phyloP scores from a whole-genome alignment of 2,113 vertebrate genomes.

The Eudyptes chrysolophus region DNA sequence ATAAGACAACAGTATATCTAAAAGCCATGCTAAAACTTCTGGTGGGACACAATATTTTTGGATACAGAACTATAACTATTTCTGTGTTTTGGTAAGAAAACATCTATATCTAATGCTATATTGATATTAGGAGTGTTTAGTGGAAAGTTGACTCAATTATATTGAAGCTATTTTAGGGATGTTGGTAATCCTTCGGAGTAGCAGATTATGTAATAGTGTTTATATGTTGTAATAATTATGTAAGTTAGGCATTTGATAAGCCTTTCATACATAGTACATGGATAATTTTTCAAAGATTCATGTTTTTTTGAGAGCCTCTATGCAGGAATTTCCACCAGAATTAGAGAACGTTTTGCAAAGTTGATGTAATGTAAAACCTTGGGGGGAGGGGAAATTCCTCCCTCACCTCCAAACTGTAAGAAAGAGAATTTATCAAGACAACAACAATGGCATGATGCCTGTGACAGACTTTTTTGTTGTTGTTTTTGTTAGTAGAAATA shows the following conservation, averaged over 20 bases:
- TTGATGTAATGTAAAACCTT: not conserved
- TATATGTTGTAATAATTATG: too few relatives aligned
- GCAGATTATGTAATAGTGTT: not conserved
- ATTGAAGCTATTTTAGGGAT: not conserved
- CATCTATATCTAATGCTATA: not conserved
- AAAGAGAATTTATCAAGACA: not conserved
- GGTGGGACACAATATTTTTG: not conserved
- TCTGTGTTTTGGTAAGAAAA: not conserved
- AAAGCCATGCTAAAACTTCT: not conserved
- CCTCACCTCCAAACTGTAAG: not conserved
- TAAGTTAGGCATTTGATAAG: not conserved
- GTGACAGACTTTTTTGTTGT: not conserved
- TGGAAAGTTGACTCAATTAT: not conserved
- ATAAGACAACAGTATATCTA: not conserved
- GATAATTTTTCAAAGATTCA: not conserved
- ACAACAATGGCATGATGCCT: not conserved
- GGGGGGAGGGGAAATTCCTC: too few relatives aligned
- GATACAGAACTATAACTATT: not conserved
- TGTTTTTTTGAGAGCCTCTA: not conserved
- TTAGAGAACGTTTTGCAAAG: not conserved
- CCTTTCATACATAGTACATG: not conserved
- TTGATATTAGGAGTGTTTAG: not conserved
- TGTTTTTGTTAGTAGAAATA: not conserved
- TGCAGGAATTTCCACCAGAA: not conserved
- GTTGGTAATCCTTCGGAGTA: not conserved